These are phyloP conservation scores for Harmothoe impar DNA, from an alignment of 2,888 invertebrate genomes.

Conservation along the genomic window DNA sequence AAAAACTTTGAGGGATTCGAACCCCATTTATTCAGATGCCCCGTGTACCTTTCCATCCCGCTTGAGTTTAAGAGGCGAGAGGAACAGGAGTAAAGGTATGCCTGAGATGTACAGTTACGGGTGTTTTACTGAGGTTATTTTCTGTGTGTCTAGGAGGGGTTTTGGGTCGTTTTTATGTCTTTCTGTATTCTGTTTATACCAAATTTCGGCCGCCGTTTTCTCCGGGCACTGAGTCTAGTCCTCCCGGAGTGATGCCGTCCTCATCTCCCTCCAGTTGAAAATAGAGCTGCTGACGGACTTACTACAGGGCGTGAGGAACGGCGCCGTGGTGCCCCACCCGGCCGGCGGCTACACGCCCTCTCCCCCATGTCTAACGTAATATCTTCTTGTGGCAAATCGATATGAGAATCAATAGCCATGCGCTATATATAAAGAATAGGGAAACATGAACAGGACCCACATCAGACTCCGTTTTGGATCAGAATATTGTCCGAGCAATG, in stretches of 20 bases:
- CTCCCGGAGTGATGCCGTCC: not conserved
- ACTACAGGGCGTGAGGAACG: not conserved
- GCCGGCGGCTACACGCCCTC: not conserved
- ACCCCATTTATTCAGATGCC: too few species aligned
- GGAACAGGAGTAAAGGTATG: too few species aligned
- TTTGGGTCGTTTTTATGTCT: too few species aligned
- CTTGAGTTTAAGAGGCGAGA: too few species aligned
- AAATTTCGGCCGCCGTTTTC: not conserved
- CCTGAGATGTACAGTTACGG: too few species aligned
- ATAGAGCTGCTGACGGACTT: not conserved
- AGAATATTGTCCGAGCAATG: not conserved
- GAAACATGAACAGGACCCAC: not conserved
- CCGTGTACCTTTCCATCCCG: too few species aligned
- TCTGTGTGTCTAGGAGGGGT: too few species aligned
- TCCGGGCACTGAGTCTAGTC: not conserved
- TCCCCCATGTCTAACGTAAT: constrained; percentile 24
- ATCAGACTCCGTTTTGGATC: not conserved
- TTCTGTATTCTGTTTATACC: not conserved
- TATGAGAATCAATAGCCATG: constrained; percentile 1
- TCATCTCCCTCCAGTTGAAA: not conserved
- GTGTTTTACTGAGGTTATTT: too few species aligned
- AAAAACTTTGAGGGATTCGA: too few species aligned
- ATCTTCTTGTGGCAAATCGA: not conserved
- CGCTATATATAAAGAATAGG: not conserved
- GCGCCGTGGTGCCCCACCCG: not conserved